Percentiles rank a stretch among this genome's conserved stretches.
phyloP scores from a whole-genome alignment of 2,888 invertebrate species.

The Carterocephalus palaemon region DNA sequence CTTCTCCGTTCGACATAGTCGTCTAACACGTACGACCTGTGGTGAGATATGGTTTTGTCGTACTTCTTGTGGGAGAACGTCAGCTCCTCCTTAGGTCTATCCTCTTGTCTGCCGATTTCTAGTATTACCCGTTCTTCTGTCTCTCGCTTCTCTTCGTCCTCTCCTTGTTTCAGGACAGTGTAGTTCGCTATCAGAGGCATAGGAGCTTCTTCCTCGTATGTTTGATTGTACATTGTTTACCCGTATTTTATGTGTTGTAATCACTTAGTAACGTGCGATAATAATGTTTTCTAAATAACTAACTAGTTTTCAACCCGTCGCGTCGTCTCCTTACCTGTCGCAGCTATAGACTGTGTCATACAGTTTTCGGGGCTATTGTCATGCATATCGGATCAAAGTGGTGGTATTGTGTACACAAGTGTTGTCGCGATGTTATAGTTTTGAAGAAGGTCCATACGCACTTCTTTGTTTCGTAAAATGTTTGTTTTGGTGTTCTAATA shows the following conservation, averaged over 20 bases:
- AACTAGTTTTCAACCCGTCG: constrained; percentile 19
- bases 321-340: constrained; percentile 51
- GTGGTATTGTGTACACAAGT: constrained; percentile 72
- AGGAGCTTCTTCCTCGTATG: constrained; percentile 61
- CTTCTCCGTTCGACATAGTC: constrained; percentile 60
- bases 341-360: constrained; percentile 63
- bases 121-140: constrained; percentile 66
- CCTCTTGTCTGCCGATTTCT: constrained; percentile 74
- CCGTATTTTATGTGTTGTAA: not conserved
- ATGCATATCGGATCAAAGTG: constrained; percentile 75
- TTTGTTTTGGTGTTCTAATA: constrained; percentile 26
- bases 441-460: constrained; percentile 43
- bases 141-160: constrained; percentile 61
- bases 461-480: constrained; percentile 23
- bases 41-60: constrained; percentile 72
- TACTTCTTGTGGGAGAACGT: constrained; percentile 76
- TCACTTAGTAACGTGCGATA: not conserved
- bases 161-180: constrained; percentile 56
- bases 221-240: constrained; percentile 53
- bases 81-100: constrained; percentile 62
- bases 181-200: constrained; percentile 65
- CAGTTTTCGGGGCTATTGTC: constrained; percentile 63
- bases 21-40: constrained; percentile 68
- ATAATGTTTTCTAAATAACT: constrained; percentile 2
- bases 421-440: constrained; percentile 56